Percentiles rank a stretch among this genome's conserved stretches.
Evolutionary conservation across 2,888 invertebrate genomes (phyloP).

Genomic region (Himalopsyche tibetana): DNA sequence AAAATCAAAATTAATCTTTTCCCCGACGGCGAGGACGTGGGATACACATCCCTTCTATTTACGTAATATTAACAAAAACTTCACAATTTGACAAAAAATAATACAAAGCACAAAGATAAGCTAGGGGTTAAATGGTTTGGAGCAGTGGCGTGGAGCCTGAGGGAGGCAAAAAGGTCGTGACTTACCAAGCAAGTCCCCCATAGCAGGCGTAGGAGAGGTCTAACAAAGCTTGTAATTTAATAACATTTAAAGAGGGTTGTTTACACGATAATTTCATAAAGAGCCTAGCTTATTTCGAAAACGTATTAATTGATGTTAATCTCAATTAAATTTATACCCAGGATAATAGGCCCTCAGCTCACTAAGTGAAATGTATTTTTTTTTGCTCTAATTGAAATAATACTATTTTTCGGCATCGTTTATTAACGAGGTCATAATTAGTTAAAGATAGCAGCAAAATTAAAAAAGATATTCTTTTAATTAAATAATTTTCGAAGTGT

Average conservation of each 20-base stretch:
- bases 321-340: constrained; percentile 45
- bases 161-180: constrained; percentile 16
- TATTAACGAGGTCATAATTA: too few species aligned
- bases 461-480: too few species aligned
- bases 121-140: constrained; percentile 7
- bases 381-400: neutral
- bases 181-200: constrained; percentile 25
- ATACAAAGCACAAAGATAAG: constrained; percentile 21
- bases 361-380: constrained; percentile 1
- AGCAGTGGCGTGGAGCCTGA: constrained; percentile 12
- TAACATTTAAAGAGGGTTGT: constrained; percentile 64
- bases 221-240: constrained; percentile 61
- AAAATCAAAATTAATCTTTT: constrained; percentile 16
- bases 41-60: neutral
- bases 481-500: too few species aligned
- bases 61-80: constrained; percentile 26
- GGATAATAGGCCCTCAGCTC: constrained; percentile 3
- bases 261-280: constrained; percentile 61
- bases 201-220: constrained; percentile 23
- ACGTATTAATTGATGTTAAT: constrained; percentile 61
- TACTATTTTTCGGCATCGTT: neutral
- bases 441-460: too few species aligned
- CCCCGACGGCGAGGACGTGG: neutral
- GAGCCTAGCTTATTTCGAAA: constrained; percentile 57
- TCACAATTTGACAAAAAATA: constrained; percentile 26